phyloP scores from a whole-genome alignment of 2,113 vertebrate genomes.

The Boulengeromyrus knoepffleri region DNA sequence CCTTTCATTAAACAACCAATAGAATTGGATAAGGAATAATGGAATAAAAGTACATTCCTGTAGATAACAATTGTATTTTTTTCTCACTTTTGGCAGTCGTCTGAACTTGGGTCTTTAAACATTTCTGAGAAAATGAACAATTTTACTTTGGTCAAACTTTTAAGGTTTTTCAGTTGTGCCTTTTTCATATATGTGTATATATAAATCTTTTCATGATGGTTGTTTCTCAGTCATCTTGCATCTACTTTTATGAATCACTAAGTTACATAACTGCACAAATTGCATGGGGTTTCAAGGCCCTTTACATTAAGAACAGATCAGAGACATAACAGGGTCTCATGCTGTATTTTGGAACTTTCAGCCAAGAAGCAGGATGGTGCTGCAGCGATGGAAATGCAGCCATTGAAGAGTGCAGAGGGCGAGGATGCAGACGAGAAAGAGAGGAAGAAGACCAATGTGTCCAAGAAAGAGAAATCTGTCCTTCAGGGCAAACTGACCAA shows the following conservation, averaged over 20 bases:
- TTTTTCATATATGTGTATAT: neutral
- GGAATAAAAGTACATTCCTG: neutral
- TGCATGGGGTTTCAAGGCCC: neutral
- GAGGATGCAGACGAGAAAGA: slow-evolving; percentile 69
- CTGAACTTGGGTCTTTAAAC: neutral
- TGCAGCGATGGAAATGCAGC: slow-evolving; percentile 80
- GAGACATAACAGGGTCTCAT: neutral
- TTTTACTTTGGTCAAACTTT: neutral
- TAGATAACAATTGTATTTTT: neutral
- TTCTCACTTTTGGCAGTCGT: neutral
- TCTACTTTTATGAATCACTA: neutral
- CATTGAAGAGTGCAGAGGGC: slow-evolving; percentile 71
- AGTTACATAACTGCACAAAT: neutral
- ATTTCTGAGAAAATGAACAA: neutral
- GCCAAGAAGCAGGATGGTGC: slow-evolving; percentile 78
- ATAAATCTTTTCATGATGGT: neutral
- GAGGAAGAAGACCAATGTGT: slow-evolving; percentile 71
- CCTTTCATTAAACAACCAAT: neutral
- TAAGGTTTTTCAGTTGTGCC: neutral
- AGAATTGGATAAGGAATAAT: neutral
- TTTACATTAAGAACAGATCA: neutral
- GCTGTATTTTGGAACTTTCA: slow-evolving; percentile 28
- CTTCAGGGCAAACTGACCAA: slow-evolving; percentile 79
- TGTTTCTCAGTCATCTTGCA: neutral
- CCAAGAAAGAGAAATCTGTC: slow-evolving; percentile 77